phyloP scores from a whole-genome alignment of 1,140 invertebrate species.

The Metaphire vulgaris region DNA sequence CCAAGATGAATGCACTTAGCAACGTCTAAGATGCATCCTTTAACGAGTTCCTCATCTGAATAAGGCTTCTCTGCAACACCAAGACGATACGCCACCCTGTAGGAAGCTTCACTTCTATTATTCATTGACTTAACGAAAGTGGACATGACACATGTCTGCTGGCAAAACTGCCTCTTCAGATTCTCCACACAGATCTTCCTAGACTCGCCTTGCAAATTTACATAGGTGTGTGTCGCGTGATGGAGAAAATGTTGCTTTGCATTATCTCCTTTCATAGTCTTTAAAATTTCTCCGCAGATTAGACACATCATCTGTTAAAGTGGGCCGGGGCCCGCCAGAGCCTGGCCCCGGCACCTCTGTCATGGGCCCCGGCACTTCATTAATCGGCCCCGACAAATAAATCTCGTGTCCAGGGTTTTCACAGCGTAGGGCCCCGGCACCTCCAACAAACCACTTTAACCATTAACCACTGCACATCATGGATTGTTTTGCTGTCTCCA shows the following conservation, averaged over 20 bases:
- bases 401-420: no score
- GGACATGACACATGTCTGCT: background rate
- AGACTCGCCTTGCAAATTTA: background rate
- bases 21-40: background rate
- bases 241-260: conserved; percentile 3
- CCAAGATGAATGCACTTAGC: conserved; percentile 6
- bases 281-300: conserved; percentile 4
- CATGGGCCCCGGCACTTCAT: no score
- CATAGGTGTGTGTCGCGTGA: background rate
- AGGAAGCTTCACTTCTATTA: background rate
- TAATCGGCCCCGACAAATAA: no score
- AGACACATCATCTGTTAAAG: no score
- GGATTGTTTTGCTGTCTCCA: conserved; percentile 3
- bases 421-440: no score
- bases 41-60: background rate
- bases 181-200: conserved; percentile 6
- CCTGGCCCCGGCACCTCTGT: no score
- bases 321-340: no score
- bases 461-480: no score
- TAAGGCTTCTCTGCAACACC: background rate
- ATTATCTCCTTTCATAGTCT: conserved; percentile 6
- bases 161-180: background rate
- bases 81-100: conserved; percentile 13
- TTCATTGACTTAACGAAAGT: background rate
- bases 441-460: no score